Percentiles rank a stretch among this genome's conserved stretches.
These are phyloP conservation scores for Calonectris borealis DNA, from an alignment of 2,113 vertebrate genomes.

Conservation along the genomic window DNA sequence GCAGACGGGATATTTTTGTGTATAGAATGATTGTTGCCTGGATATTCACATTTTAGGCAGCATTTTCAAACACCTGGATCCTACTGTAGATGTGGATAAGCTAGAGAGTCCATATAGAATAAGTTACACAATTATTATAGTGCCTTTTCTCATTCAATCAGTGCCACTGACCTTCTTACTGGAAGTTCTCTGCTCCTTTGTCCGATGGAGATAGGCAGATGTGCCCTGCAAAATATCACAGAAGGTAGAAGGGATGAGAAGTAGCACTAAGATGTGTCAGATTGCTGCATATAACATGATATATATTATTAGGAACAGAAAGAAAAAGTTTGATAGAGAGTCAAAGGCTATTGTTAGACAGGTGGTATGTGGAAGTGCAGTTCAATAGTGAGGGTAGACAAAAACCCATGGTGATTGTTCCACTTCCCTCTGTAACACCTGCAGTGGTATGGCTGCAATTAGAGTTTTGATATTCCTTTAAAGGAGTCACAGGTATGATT, in stretches of 20 bases:
- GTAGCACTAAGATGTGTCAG: not conserved
- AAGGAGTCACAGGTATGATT: not conserved
- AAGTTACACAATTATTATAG: not conserved
- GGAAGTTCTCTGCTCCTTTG: not conserved
- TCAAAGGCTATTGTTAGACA: not conserved
- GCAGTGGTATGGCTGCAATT: rapidly evolving
- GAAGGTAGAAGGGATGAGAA: not conserved
- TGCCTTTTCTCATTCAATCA: not conserved
- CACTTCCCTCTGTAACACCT: not conserved
- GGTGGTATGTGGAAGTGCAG: not conserved
- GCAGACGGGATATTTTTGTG: not conserved
- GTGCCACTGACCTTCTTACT: not conserved
- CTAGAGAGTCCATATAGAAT: not conserved
- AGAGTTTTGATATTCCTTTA: not conserved
- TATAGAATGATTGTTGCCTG: not conserved
- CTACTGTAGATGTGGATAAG: not conserved
- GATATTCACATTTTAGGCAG: not conserved
- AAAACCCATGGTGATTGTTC: not conserved
- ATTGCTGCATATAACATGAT: not conserved
- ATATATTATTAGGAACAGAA: not conserved
- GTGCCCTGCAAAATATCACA: not conserved
- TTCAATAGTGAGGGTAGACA: not conserved
- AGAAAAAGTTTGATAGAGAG: not conserved
- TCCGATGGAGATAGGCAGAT: not conserved
- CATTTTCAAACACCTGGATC: not conserved